Percentiles rank a stretch among this genome's conserved stretches.
phyloP scores from a whole-genome alignment of 2,113 vertebrate genomes.

The Sander vitreus region DNA sequence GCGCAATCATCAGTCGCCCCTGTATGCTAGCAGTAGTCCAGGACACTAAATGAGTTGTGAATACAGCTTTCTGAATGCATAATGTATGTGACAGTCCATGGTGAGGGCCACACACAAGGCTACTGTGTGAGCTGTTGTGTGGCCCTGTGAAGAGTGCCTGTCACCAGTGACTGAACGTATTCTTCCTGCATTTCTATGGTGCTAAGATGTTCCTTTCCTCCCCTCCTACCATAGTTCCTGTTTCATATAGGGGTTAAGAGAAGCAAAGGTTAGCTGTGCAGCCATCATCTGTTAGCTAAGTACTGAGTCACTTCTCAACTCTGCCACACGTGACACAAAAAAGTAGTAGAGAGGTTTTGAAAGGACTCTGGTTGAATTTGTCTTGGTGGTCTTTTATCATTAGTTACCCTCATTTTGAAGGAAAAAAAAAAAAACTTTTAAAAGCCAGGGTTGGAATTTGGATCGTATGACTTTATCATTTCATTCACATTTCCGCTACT shows the following conservation, averaged over 20 bases:
- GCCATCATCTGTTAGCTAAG: conserved; percentile 58
- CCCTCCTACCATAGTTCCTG: conserved; percentile 60
- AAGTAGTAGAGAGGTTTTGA: background rate
- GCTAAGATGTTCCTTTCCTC: conserved; percentile 70
- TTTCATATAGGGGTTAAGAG: conserved; percentile 46
- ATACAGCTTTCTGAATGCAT: conserved; percentile 74
- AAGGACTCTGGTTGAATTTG: conserved; percentile 18
- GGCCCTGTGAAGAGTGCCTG: conserved; percentile 75
- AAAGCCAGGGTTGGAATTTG: conserved; percentile 40
- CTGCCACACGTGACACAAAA: conserved; percentile 23
- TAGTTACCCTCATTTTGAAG: conserved; percentile 4
- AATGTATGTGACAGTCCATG: conserved; percentile 70
- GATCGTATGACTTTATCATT: conserved; percentile 44
- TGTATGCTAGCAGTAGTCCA: conserved; percentile 31
- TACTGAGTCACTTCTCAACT: conserved; percentile 20
- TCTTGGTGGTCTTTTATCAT: background rate
- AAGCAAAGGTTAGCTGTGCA: conserved; percentile 69
- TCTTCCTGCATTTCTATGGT: conserved; percentile 81
- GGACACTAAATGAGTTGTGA: conserved; percentile 58
- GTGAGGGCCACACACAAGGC: conserved; percentile 64
- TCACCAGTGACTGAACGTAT: conserved; percentile 79
- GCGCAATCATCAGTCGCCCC: background rate
- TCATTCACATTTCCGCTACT: conserved; percentile 9
- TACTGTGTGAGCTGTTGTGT: conserved; percentile 74
- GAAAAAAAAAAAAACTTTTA: background rate